phyloP scores from a whole-genome alignment of 1,140 invertebrate species.

The Solen grandis region DNA sequence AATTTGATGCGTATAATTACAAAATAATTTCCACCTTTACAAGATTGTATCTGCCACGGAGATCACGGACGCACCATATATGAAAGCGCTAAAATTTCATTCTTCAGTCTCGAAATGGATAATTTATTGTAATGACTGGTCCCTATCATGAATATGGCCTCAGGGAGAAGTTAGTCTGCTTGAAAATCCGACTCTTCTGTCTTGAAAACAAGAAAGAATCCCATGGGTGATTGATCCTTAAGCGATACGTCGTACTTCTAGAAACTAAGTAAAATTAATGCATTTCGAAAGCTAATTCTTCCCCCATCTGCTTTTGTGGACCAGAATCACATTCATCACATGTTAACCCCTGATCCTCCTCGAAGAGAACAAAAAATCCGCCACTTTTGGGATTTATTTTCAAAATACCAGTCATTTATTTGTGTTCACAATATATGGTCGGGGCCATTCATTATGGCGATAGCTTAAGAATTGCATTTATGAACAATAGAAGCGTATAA shows the following conservation, averaged over 20 bases:
- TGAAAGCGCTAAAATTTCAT: too few species aligned
- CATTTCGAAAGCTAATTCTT: conserved; percentile 44
- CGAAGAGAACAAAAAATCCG: conserved; percentile 39
- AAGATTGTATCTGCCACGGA: neutral
- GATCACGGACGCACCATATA: too few species aligned
- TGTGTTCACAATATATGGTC: neutral
- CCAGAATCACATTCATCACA: conserved; percentile 50
- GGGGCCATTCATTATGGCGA: conserved; percentile 40
- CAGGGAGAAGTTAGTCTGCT: conserved; percentile 17
- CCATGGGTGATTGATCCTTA: conserved; percentile 27
- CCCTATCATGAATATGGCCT: conserved; percentile 15
- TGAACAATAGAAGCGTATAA: too few species aligned
- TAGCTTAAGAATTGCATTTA: conserved; percentile 29
- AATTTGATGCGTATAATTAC: neutral
- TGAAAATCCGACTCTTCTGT: conserved; percentile 22
- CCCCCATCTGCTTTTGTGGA: conserved; percentile 35
- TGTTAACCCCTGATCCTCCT: conserved; percentile 39
- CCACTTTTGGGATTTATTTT: conserved; percentile 56
- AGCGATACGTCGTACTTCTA: conserved; percentile 29
- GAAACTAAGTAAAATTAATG: conserved; percentile 58
- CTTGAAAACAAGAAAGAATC: conserved; percentile 20
- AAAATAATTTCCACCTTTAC: neutral
- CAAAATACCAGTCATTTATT: conserved; percentile 48
- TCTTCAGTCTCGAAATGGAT: too few species aligned
- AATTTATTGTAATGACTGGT: neutral